These are phyloP conservation scores for Siniperca chuatsi DNA, from an alignment of 2,113 vertebrate genomes.

Conservation along the genomic window DNA sequence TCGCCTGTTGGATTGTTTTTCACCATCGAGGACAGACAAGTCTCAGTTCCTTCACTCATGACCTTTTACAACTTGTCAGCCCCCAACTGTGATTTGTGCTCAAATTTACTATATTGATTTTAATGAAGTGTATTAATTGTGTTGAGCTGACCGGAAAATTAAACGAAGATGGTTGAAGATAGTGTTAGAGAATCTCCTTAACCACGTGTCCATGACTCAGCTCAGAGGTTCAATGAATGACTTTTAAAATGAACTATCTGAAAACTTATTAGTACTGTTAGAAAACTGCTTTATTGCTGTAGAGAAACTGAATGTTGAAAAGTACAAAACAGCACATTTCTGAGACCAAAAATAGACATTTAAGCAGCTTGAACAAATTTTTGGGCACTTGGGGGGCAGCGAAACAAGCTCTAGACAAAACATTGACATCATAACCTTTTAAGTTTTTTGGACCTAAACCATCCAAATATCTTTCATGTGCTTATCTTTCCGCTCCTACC, in stretches of 20 bases:
- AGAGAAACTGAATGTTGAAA: neutral
- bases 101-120: slow-evolving; percentile 19
- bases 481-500: neutral
- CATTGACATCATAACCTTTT: neutral
- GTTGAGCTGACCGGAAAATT: neutral
- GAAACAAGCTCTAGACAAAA: neutral
- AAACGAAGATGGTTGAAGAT: neutral
- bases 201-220: neutral
- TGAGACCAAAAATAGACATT: neutral
- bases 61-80: slow-evolving; percentile 54
- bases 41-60: slow-evolving; percentile 24
- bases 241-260: neutral
- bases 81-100: slow-evolving; percentile 25
- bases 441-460: neutral
- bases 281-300: neutral
- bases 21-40: neutral
- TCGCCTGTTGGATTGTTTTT: slow-evolving; percentile 1
- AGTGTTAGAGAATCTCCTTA: neutral
- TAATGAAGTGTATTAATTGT: slow-evolving; percentile 18
- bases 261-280: neutral
- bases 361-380: neutral
- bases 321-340: slow-evolving; percentile 6
- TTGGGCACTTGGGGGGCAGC: neutral
- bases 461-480: neutral
- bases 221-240: neutral